phyloP scores from a whole-genome alignment of 1,140 invertebrate genomes.

The Eurytemora carolleeae region DNA sequence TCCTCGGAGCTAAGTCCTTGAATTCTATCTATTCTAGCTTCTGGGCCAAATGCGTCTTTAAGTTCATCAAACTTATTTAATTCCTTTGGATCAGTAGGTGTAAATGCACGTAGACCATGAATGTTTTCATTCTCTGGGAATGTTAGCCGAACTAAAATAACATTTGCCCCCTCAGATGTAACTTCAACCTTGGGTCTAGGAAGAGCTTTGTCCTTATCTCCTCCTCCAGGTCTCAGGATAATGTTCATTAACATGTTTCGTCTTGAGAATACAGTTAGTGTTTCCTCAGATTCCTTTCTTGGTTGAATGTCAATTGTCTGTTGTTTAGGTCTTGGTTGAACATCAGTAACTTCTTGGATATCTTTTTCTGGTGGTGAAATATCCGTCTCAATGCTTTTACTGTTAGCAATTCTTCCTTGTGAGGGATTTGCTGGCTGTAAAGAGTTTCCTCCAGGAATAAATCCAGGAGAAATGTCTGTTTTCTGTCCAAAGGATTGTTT shows the following conservation, averaged over 20 bases:
- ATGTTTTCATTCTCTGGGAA: conserved; percentile 10
- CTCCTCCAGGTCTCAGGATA: conserved; percentile 5
- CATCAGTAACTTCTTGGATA: neutral
- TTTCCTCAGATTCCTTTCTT: too few species aligned
- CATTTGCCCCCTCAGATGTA: conserved; percentile 3
- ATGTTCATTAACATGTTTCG: conserved; percentile 14
- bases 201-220: conserved; percentile 6
- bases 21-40: too few species aligned
- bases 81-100: too few species aligned
- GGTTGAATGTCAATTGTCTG: too few species aligned
- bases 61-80: too few species aligned
- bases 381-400: neutral
- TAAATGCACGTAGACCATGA: conserved; percentile 13
- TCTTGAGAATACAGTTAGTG: neutral
- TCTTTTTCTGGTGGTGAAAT: neutral
- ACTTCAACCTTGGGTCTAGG: conserved; percentile 12
- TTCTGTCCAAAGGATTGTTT: too few species aligned
- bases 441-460: too few species aligned
- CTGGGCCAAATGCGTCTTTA: too few species aligned
- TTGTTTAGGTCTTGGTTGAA: too few species aligned
- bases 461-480: too few species aligned
- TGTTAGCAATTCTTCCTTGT: neutral
- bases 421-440: neutral
- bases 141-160: conserved; percentile 3
- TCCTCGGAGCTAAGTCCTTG: too few species aligned